These are phyloP conservation scores for Microcebus murinus DNA, from an alignment of 2,113 vertebrate genomes.

Conservation along the genomic window DNA sequence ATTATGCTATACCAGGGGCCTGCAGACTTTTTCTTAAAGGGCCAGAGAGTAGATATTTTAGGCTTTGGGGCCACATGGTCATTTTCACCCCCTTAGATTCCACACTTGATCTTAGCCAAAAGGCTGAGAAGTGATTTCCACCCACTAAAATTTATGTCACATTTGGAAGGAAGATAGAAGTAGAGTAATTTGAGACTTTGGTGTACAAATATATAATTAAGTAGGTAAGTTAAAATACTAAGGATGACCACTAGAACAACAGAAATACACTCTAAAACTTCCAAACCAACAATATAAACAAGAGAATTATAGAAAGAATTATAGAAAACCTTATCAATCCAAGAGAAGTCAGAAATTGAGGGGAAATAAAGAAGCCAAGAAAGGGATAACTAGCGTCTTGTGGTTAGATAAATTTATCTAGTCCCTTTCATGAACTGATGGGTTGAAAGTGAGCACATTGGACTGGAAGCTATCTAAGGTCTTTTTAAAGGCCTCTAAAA, in stretches of 20 bases:
- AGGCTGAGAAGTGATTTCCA: not conserved
- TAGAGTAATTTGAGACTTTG: not conserved
- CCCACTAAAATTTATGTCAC: not conserved
- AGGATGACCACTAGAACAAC: not conserved
- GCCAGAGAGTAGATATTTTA: not conserved
- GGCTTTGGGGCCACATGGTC: not conserved
- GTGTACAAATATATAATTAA: not conserved
- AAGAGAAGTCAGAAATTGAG: not conserved
- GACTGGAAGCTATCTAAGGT: not conserved
- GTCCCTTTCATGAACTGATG: not conserved
- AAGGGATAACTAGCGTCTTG: not conserved
- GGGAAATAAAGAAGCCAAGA: not conserved
- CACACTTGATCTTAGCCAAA: too few species aligned
- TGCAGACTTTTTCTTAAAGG: not conserved
- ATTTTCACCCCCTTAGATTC: not conserved
- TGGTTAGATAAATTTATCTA: not conserved
- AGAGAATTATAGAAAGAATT: not conserved
- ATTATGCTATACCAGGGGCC: not conserved
- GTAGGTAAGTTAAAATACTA: not conserved
- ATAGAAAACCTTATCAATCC: not conserved
- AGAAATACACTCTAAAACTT: not conserved
- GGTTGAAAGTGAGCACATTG: not conserved
- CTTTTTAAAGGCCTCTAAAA: not conserved
- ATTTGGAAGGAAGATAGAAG: slow-evolving; percentile 26
- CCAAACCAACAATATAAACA: not conserved